phyloP scores from a whole-genome alignment of 2,888 invertebrate species.

The Xestoiulus laeticollis region DNA sequence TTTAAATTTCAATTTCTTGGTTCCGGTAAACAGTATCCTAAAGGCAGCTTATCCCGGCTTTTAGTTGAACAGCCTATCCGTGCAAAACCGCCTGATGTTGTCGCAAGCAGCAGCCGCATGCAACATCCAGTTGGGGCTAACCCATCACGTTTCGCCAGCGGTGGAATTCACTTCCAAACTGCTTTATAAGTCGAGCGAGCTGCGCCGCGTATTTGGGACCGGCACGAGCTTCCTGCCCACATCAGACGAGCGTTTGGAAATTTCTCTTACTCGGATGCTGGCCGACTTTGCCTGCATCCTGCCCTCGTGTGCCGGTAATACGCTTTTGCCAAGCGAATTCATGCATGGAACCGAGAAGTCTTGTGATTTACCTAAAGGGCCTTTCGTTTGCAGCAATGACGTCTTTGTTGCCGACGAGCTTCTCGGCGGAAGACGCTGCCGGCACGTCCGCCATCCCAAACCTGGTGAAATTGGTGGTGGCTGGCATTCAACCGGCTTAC shows the following conservation, averaged over 20 bases:
- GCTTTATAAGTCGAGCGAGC: neutral
- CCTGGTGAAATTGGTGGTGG: constrained; percentile 4
- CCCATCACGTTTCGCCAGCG: neutral
- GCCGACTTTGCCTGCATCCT: constrained; percentile 14
- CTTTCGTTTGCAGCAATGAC: neutral
- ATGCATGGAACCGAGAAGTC: neutral
- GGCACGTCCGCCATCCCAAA: neutral
- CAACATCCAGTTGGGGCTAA: neutral
- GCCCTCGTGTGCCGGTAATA: constrained; percentile 7
- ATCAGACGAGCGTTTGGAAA: neutral
- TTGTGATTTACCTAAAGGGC: neutral
- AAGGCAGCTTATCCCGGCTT: neutral
- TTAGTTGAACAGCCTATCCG: neutral
- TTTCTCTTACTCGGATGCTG: neutral
- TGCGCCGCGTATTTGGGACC: neutral
- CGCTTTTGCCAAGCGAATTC: neutral
- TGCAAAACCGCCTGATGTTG: neutral
- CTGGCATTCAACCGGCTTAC: neutral
- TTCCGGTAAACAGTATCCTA: neutral
- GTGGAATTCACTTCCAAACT: neutral
- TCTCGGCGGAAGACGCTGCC: neutral
- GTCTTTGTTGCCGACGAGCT: neutral
- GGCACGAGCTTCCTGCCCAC: neutral
- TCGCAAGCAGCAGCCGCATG: constrained; percentile 32
- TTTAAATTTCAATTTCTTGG: no score